Conservation (phyloP, 1,140 invertebrate species). For the Atopsyche davidsoni region DNA sequence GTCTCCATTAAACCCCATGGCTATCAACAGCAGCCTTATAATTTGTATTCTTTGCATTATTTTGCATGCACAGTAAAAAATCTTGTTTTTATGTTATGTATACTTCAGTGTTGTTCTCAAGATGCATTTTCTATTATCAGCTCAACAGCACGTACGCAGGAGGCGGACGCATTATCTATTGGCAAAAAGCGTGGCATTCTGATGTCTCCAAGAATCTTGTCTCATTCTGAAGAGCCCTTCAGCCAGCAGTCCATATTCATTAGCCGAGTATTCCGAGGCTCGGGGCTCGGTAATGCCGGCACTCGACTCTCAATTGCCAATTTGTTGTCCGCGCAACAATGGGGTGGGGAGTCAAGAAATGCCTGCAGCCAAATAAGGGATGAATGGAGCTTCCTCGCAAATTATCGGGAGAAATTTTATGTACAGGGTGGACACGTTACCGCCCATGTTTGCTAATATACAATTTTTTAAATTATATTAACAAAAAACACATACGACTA, state of each 20-base stretch:
- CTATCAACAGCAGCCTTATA: too few species aligned
- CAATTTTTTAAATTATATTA: too few species aligned
- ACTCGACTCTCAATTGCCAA: slow-evolving; percentile 27
- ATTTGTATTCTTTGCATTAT: too few species aligned
- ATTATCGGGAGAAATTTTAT: slow-evolving; percentile 7
- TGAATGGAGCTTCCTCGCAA: slow-evolving; percentile 10
- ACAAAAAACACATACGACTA: too few species aligned
- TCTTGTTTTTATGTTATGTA: too few species aligned
- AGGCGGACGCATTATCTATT: neutral
- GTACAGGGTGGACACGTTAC: too few species aligned
- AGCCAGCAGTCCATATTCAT: slow-evolving; percentile 18
- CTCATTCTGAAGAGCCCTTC: slow-evolving; percentile 1
- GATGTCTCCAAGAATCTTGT: neutral
- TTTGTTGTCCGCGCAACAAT: slow-evolving; percentile 8
- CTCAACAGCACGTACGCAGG: too few species aligned
- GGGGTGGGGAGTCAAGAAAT: slow-evolving; percentile 4
- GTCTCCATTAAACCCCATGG: too few species aligned
- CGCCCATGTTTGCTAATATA: too few species aligned
- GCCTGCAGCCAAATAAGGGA: slow-evolving; percentile 9
- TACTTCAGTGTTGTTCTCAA: too few species aligned
- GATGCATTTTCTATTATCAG: neutral
- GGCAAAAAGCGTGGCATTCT: neutral
- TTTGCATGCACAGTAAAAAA: too few species aligned
- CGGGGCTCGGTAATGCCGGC: slow-evolving; percentile 15
- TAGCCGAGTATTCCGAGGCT: slow-evolving; percentile 22